Conservation (phyloP, 1,140 invertebrate species). For the Aphis craccivora region DNA sequence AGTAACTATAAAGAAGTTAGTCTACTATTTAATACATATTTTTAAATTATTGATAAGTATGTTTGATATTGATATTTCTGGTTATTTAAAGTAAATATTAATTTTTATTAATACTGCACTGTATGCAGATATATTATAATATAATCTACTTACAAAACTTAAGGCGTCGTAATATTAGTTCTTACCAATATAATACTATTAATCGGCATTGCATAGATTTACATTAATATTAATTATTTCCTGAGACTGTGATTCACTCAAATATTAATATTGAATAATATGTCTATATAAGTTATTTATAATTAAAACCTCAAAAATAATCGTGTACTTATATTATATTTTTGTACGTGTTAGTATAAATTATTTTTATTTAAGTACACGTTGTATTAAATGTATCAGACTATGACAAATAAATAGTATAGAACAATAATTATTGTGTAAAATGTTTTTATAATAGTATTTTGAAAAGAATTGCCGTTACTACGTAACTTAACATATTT, state of each 20-base stretch:
- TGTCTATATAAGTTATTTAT: not conserved
- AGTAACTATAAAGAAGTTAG: not conserved
- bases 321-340: not conserved
- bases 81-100: not conserved
- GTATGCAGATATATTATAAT: not conserved
- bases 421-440: no score
- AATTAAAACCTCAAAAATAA: no score
- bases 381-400: not conserved
- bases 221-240: not conserved
- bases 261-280: not conserved
- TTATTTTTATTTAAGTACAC: not conserved
- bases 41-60: not conserved
- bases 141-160: not conserved
- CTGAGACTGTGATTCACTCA: no score
- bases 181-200: not conserved
- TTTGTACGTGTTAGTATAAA: not conserved
- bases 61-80: not conserved
- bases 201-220: not conserved
- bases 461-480: not conserved
- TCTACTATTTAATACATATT: not conserved
- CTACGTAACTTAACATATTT: not conserved
- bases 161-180: conserved; percentile 3
- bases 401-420: not conserved
- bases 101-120: not conserved
- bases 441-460: not conserved